Evolutionary conservation across 2,797 vertebrate species (phyloP).

Genomic region (Emydoidea blandingii): DNA sequence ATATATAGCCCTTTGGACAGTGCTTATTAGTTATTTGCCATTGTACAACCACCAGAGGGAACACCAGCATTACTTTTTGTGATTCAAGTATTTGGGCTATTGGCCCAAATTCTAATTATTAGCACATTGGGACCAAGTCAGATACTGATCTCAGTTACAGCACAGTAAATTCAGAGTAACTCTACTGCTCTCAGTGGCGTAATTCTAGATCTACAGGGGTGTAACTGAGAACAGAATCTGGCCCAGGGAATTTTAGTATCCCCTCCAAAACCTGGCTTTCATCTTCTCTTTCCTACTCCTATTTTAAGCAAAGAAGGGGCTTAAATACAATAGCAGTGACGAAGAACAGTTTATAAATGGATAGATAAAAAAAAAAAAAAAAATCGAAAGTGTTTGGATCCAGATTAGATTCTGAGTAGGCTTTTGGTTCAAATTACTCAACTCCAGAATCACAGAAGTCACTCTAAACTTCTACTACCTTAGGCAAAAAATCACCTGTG

Average conservation of each 20-base stretch:
- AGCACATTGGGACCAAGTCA: background rate
- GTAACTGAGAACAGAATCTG: background rate
- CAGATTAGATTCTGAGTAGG: background rate
- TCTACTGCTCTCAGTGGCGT: background rate
- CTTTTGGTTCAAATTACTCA: background rate
- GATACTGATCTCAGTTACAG: background rate
- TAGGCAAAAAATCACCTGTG: background rate
- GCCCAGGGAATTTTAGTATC: background rate
- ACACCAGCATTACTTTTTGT: background rate
- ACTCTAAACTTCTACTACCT: background rate
- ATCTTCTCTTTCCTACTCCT: background rate
- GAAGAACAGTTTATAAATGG: background rate
- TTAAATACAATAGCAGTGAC: accelerated
- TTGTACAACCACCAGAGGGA: background rate
- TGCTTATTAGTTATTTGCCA: background rate
- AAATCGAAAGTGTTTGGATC: background rate
- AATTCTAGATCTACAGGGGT: background rate
- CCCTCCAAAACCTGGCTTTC: background rate
- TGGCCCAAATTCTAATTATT: background rate
- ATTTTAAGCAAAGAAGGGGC: background rate
- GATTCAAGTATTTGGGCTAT: background rate
- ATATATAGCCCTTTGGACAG: background rate
- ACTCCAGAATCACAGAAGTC: background rate
- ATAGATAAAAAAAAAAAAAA: background rate
- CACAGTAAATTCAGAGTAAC: background rate